Evolutionary conservation across 2,797 vertebrate genomes (phyloP).

Genomic region (Crocidura indochinensis): DNA sequence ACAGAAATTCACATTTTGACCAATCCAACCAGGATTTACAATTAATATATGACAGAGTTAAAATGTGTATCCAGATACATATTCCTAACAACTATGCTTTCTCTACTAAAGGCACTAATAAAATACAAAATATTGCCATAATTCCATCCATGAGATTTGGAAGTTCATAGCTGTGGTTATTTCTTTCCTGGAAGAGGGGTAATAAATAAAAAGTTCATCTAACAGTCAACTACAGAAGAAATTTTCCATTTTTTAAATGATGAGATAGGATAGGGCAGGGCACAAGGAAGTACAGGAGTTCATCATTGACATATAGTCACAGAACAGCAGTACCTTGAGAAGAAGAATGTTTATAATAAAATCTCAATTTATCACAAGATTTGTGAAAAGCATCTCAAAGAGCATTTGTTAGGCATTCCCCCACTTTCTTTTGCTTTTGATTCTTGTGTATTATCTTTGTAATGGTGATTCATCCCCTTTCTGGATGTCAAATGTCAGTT

Average conservation of each 20-base stretch:
- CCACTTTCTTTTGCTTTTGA: neutral
- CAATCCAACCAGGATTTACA: neutral
- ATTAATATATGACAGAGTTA: neutral
- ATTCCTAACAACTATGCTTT: neutral
- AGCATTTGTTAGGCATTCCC: neutral
- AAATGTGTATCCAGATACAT: neutral
- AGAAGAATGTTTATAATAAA: slow-evolving; percentile 34
- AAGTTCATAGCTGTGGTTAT: neutral
- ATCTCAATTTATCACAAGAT: neutral
- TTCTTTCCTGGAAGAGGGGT: neutral
- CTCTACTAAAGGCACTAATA: neutral
- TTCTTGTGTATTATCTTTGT: neutral
- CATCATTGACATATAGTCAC: too few relatives aligned
- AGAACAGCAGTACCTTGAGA: too few relatives aligned
- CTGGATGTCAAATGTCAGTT: neutral
- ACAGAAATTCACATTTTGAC: neutral
- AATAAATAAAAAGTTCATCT: neutral
- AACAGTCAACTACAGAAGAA: neutral
- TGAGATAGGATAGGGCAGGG: too few relatives aligned
- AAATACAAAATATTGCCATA: neutral
- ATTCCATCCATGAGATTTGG: neutral
- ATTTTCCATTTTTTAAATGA: too few relatives aligned
- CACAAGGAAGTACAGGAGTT: neutral
- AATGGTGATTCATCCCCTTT: neutral
- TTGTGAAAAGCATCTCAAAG: slow-evolving; percentile 11